Evolutionary conservation across 2,888 invertebrate genomes (phyloP).

Genomic region (Buathra laborator): DNA sequence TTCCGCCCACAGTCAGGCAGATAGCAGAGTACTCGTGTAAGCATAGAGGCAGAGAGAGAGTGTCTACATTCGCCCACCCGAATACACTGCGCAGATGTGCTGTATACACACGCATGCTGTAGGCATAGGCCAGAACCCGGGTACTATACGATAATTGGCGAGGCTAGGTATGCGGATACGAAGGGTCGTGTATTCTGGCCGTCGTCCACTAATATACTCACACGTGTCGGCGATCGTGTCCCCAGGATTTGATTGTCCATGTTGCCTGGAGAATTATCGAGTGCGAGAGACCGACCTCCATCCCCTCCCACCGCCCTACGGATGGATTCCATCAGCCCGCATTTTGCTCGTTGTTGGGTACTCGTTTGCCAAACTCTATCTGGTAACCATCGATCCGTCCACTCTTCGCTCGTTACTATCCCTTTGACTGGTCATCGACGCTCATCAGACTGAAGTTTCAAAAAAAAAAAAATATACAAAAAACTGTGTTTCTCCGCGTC

Average conservation of each 20-base stretch:
- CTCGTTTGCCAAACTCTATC: constrained; percentile 36
- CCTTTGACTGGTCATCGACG: constrained; percentile 36
- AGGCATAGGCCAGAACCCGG: constrained; percentile 68
- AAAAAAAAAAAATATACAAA: neutral
- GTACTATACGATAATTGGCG: constrained; percentile 78
- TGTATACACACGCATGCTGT: constrained; percentile 37
- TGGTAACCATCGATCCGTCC: constrained; percentile 28
- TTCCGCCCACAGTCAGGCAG: constrained; percentile 21
- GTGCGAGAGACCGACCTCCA: constrained; percentile 60
- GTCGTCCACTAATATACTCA: constrained; percentile 79
- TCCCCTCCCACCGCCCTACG: neutral
- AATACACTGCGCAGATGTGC: constrained; percentile 37
- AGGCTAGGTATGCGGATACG: constrained; percentile 80
- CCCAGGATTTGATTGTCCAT: constrained; percentile 82
- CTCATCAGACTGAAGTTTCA: neutral
- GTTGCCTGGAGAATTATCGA: constrained; percentile 81
- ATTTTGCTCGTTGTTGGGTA: constrained; percentile 55
- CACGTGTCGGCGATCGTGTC: constrained; percentile 82
- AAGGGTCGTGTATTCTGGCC: constrained; percentile 77
- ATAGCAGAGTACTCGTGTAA: constrained; percentile 22
- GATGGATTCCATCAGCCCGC: constrained; percentile 52
- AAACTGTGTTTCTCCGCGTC: neutral
- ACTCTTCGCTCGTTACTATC: constrained; percentile 30
- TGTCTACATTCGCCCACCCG: constrained; percentile 50
- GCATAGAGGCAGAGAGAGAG: neutral